Percentiles rank a stretch among this genome's conserved stretches.
Conservation (phyloP, 2,113 vertebrate species). For the Melanerpes aurifrons region DNA sequence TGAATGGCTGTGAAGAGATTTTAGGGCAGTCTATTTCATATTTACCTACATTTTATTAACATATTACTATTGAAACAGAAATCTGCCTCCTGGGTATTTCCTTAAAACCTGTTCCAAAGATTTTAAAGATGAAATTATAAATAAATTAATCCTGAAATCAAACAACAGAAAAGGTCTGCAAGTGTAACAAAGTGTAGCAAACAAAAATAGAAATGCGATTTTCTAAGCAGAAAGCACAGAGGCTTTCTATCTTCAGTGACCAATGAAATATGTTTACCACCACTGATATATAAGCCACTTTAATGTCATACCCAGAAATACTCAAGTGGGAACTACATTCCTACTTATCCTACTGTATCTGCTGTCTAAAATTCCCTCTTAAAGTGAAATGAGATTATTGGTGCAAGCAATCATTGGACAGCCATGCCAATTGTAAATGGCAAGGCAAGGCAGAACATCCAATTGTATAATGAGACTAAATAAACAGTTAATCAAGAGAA, state of each 20-base stretch:
- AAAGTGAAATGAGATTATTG: not conserved
- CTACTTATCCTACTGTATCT: no score
- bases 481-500: constrained; percentile 59
- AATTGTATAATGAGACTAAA: constrained; percentile 31
- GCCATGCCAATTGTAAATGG: not conserved
- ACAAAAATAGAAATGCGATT: not conserved
- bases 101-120: not conserved
- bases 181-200: not conserved
- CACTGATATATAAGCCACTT: not conserved
- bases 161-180: not conserved
- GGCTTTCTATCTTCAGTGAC: not conserved
- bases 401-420: not conserved
- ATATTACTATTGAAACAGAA: not conserved
- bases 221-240: not conserved
- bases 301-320: not conserved
- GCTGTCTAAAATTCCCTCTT: not conserved
- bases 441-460: constrained; percentile 16
- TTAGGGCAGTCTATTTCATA: not conserved
- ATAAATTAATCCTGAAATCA: not conserved
- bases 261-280: not conserved
- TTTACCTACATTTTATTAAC: not conserved
- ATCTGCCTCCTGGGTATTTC: not conserved
- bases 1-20: not conserved
- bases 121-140: not conserved
- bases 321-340: not conserved